Conservation (phyloP, 2,797 vertebrate species). For the Sciurus vulgaris region DNA sequence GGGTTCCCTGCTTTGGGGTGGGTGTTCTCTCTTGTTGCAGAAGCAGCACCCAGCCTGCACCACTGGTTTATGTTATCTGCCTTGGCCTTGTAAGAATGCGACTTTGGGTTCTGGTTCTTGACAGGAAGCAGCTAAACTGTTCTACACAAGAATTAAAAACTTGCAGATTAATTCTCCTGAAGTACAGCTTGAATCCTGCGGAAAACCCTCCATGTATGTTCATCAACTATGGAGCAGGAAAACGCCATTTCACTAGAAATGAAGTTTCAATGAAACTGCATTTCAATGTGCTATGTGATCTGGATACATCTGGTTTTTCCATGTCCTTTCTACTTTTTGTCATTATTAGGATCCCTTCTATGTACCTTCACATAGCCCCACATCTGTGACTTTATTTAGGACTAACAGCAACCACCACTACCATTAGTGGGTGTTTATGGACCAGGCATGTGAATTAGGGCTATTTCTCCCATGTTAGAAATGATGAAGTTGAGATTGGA, state of each 20-base stretch:
- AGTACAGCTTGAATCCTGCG: not conserved
- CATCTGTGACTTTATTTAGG: not conserved
- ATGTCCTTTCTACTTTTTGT: not conserved
- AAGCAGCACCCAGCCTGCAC: not conserved
- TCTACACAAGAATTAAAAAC: not conserved
- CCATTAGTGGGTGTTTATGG: not conserved
- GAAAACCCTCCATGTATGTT: not conserved
- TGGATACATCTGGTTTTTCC: not conserved
- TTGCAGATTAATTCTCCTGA: not conserved
- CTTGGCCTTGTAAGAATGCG: not conserved
- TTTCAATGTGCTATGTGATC: not conserved
- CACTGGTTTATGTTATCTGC: not conserved
- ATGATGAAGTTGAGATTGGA: not conserved
- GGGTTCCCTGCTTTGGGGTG: not conserved
- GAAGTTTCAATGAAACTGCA: too few relatives aligned
- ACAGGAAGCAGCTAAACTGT: not conserved
- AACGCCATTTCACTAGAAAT: not conserved
- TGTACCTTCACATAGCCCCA: not conserved
- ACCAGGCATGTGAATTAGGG: not conserved
- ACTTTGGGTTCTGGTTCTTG: conserved; percentile 28
- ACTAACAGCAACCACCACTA: not conserved
- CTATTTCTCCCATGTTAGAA: not conserved
- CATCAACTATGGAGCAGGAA: not conserved
- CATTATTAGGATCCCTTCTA: not conserved
- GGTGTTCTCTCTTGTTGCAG: not conserved